phyloP scores from a whole-genome alignment of 2,888 invertebrate genomes.

The Heliconius erato region DNA sequence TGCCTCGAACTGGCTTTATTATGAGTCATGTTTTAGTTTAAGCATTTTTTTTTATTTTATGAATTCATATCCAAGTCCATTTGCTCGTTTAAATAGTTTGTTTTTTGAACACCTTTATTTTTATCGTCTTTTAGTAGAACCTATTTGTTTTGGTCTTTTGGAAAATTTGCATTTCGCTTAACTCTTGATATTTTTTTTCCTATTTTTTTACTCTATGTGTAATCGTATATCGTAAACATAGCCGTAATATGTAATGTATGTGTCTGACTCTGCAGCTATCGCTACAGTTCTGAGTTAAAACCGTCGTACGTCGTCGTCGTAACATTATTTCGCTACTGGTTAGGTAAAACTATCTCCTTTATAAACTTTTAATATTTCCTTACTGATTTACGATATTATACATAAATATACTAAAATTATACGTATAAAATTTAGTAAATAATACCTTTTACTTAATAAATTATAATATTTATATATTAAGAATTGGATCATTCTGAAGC shows the following conservation, averaged over 20 bases:
- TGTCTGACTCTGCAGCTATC: no score
- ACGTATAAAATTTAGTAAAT: neutral
- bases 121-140: neutral
- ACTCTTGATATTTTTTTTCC: neutral
- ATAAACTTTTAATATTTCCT: no score
- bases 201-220: no score
- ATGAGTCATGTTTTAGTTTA: constrained; percentile 41
- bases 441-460: neutral
- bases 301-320: no score
- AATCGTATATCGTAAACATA: no score
- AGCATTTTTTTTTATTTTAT: constrained; percentile 31
- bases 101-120: constrained; percentile 22
- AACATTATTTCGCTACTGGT: no score
- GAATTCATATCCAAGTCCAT: constrained; percentile 24
- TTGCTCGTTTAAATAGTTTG: constrained; percentile 25
- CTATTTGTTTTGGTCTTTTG: neutral
- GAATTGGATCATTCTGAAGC: neutral
- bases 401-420: no score
- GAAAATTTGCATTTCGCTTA: neutral
- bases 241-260: no score
- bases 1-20: constrained; percentile 36
- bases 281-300: no score
- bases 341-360: no score
- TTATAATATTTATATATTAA: neutral
- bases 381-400: no score